Evolutionary conservation across 1,140 invertebrate genomes (phyloP).

Genomic region (Lordiphosa clarofinis): DNA sequence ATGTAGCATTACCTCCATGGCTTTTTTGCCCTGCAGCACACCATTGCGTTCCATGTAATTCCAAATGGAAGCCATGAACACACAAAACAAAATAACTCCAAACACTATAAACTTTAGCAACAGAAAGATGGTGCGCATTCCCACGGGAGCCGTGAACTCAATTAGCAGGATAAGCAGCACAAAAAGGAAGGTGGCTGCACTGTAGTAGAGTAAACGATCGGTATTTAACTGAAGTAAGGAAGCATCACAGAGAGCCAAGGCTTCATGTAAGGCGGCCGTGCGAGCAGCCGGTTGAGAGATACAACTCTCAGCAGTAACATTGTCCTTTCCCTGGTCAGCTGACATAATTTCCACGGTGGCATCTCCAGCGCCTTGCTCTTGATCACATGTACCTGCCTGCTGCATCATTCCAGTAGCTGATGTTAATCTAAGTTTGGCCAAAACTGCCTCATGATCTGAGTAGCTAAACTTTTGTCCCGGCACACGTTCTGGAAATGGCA

Average conservation of each 20-base stretch:
- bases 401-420: conserved; percentile 9
- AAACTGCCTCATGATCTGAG: conserved; percentile 96
- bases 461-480: conserved; percentile 88
- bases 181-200: conserved; percentile 80
- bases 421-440: conserved; percentile 81
- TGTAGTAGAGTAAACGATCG: conserved; percentile 83
- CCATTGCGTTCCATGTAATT: conserved; percentile 89
- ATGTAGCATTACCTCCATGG: conserved; percentile 82
- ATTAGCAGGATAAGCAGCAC: conserved; percentile 76
- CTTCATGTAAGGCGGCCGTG: conserved; percentile 81
- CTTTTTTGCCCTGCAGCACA: conserved; percentile 84
- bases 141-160: conserved; percentile 76
- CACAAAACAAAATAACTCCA: conserved; percentile 84
- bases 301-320: conserved; percentile 12
- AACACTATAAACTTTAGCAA: conserved; percentile 83
- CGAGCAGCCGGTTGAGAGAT: conserved; percentile 37
- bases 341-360: no score
- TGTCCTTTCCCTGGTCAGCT: neutral
- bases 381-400: conserved; percentile 24
- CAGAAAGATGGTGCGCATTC: conserved; percentile 80
- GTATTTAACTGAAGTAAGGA: conserved; percentile 82
- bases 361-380: conserved; percentile 13
- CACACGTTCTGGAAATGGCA: conserved; percentile 87
- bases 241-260: conserved; percentile 83
- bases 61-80: conserved; percentile 90